Evolutionary conservation across 2,113 vertebrate genomes (phyloP).

Genomic region (Cebidichthys violaceus): DNA sequence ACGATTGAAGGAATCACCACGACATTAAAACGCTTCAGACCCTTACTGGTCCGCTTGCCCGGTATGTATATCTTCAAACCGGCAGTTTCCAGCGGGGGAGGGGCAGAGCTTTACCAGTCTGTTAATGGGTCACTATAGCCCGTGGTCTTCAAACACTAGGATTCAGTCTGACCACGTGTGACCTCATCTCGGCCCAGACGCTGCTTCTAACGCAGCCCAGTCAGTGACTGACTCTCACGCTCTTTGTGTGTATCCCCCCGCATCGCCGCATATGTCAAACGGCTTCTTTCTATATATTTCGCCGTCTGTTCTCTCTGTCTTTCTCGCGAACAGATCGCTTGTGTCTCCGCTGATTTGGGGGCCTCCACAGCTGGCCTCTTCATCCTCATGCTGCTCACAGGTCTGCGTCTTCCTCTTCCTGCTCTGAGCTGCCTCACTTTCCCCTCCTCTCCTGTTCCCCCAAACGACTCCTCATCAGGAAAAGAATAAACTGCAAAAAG

Average conservation of each 20-base stretch:
- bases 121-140: conserved; percentile 71
- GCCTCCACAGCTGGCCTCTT: conserved; percentile 35
- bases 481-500: conserved; percentile 7
- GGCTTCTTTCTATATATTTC: neutral
- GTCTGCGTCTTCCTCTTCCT: conserved; percentile 35
- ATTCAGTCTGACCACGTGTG: conserved; percentile 57
- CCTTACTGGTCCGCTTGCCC: neutral
- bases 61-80: conserved; percentile 14
- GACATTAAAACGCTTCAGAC: neutral
- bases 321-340: conserved; percentile 15
- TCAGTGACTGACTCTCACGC: conserved; percentile 34
- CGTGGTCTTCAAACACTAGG: conserved; percentile 51
- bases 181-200: conserved; percentile 55
- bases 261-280: neutral
- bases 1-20: neutral
- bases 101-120: conserved; percentile 41
- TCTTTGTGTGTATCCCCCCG: neutral
- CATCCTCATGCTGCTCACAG: conserved; percentile 40
- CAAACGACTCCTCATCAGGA: neutral
- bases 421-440: conserved; percentile 12
- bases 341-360: conserved; percentile 1
- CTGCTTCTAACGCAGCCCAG: conserved; percentile 28
- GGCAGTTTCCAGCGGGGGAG: conserved; percentile 52
- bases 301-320: conserved; percentile 2
- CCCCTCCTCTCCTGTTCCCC: conserved; percentile 24